phyloP scores from a whole-genome alignment of 2,113 vertebrate genomes.

The Paracyprichromis sp. region DNA sequence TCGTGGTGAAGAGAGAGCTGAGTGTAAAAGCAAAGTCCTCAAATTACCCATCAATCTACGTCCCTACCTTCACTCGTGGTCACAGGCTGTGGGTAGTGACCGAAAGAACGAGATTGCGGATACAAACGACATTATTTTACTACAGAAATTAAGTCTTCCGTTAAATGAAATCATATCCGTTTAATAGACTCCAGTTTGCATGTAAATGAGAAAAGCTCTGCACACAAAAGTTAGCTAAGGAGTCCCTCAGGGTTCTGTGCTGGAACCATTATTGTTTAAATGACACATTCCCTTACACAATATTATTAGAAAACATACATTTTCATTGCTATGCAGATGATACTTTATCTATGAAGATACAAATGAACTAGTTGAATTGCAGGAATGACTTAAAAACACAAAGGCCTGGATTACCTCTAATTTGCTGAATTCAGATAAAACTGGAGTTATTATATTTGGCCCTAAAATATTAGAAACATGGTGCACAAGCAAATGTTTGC shows the following conservation, averaged over 20 bases:
- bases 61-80: background rate
- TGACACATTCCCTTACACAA: background rate
- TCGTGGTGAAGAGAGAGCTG: background rate
- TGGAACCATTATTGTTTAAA: background rate
- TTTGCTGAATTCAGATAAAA: background rate
- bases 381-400: background rate
- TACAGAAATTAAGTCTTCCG: background rate
- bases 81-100: background rate
- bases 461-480: background rate
- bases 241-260: background rate
- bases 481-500: background rate
- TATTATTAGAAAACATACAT: background rate
- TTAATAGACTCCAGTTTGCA: background rate
- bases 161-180: accelerated
- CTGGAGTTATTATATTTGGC: background rate
- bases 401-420: background rate
- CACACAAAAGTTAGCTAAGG: background rate
- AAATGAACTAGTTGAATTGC: background rate
- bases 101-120: accelerated
- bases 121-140: background rate
- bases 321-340: background rate
- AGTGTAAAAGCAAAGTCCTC: background rate
- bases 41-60: accelerated
- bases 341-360: background rate
- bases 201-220: background rate